Percentiles rank a stretch among this genome's conserved stretches.
These are phyloP conservation scores for Nephila pilipes DNA, from an alignment of 1,140 invertebrate genomes.

Conservation along the genomic window DNA sequence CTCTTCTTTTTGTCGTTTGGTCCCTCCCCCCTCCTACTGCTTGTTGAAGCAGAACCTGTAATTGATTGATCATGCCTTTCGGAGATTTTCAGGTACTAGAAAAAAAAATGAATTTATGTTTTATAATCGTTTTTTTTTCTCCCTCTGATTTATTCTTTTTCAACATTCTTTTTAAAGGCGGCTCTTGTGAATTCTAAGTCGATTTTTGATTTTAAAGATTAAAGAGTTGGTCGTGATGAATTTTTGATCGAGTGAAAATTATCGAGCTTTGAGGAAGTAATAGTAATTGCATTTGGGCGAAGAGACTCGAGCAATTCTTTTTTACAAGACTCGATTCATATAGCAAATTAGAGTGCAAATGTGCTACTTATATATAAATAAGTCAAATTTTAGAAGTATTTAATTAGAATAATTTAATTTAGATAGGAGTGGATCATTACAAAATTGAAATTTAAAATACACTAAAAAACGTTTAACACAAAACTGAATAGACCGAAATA, in stretches of 20 bases:
- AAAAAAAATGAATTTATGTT: not conserved
- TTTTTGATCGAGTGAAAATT: not conserved
- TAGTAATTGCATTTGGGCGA: no score
- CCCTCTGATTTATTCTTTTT: not conserved
- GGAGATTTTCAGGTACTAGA: not conserved
- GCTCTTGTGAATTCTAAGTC: not conserved
- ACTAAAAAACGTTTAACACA: no score
- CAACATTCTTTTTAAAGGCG: not conserved
- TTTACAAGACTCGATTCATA: no score
- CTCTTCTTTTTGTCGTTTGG: not conserved
- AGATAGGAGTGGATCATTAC: no score
- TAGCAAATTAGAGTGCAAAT: no score
- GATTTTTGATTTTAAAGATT: not conserved
- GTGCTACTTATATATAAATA: no score
- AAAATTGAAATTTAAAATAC: no score
- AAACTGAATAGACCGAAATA: no score
- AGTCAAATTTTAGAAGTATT: no score
- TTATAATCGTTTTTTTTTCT: not conserved
- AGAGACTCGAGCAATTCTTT: no score
- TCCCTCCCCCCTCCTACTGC: not conserved
- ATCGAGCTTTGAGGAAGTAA: not conserved
- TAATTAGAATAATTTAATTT: no score
- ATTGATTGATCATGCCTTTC: conserved; percentile 26
- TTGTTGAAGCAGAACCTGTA: not conserved
- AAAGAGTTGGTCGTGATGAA: not conserved